These are phyloP conservation scores for Drosophila ogumai DNA, from an alignment of 1,140 invertebrate species.

Conservation along the genomic window DNA sequence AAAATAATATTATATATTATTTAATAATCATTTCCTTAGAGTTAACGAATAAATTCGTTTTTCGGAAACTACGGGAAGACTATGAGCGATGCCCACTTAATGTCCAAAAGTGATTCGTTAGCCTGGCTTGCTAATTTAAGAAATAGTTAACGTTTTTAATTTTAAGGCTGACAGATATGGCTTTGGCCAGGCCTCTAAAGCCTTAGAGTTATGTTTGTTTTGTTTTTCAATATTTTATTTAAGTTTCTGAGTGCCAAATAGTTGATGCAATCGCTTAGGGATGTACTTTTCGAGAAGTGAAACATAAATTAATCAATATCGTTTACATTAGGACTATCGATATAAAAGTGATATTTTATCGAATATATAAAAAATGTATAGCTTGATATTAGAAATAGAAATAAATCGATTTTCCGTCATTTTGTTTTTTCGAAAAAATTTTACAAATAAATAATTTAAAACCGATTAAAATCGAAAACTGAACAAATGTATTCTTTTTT, in stretches of 20 bases:
- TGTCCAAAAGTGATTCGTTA: not conserved
- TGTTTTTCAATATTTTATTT: not conserved
- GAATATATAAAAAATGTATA: no score
- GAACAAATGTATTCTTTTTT: no score
- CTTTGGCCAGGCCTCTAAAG: not conserved
- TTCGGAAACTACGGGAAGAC: not conserved
- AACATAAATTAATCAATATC: not conserved
- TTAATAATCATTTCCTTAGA: no score
- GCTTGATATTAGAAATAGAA: no score
- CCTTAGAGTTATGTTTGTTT: no score
- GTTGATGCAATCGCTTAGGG: not conserved
- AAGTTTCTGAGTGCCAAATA: not conserved
- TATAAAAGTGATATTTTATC: no score
- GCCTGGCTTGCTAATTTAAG: not conserved
- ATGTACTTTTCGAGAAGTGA: not conserved
- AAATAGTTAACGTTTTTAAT: not conserved
- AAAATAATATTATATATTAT: no score
- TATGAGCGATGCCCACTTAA: not conserved
- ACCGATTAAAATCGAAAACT: no score
- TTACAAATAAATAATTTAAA: no score
- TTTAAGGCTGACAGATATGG: constrained; percentile 11
- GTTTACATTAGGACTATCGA: no score
- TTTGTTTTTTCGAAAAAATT: no score
- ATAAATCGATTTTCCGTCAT: no score
- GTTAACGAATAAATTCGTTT: not conserved